Conservation (phyloP, 2,797 vertebrate species). For the Artibeus lituratus region DNA sequence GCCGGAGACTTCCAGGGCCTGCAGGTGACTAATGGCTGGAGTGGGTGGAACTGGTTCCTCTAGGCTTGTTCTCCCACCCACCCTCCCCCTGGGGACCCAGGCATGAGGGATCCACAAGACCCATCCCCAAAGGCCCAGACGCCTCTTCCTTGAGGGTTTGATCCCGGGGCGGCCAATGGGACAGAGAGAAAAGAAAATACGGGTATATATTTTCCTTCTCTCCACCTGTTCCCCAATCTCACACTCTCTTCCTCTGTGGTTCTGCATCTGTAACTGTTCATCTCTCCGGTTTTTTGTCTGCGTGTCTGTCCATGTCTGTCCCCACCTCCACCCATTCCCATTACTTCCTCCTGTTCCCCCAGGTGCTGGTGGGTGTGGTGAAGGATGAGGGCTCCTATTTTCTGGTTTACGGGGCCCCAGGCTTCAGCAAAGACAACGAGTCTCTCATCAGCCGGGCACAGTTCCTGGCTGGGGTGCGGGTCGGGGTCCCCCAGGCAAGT, state of each 20-base stretch:
- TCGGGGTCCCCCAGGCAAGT: slow-evolving; percentile 92
- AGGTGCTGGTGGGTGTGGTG: slow-evolving; percentile 91
- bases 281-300: slow-evolving; percentile 64
- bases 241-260: background rate
- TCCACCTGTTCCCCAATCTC: slow-evolving; percentile 30
- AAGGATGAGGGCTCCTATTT: slow-evolving; percentile 95
- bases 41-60: background rate
- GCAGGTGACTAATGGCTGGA: slow-evolving; percentile 75
- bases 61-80: background rate
- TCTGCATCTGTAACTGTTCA: slow-evolving; percentile 50
- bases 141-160: background rate
- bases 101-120: background rate
- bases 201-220: slow-evolving; percentile 32
- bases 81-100: background rate
- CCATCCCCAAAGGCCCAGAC: background rate
- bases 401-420: slow-evolving; percentile 92
- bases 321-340: background rate
- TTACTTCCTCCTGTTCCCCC: slow-evolving; percentile 36
- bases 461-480: slow-evolving; percentile 91
- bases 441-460: slow-evolving; percentile 93
- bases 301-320: slow-evolving; percentile 40
- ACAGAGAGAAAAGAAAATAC: background rate
- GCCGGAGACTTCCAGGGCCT: slow-evolving; percentile 89
- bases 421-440: slow-evolving; percentile 95
- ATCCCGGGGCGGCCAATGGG: slow-evolving; percentile 8